Evolutionary conservation across 2,888 invertebrate genomes (phyloP).

Genomic region (Crematogaster levior): DNA sequence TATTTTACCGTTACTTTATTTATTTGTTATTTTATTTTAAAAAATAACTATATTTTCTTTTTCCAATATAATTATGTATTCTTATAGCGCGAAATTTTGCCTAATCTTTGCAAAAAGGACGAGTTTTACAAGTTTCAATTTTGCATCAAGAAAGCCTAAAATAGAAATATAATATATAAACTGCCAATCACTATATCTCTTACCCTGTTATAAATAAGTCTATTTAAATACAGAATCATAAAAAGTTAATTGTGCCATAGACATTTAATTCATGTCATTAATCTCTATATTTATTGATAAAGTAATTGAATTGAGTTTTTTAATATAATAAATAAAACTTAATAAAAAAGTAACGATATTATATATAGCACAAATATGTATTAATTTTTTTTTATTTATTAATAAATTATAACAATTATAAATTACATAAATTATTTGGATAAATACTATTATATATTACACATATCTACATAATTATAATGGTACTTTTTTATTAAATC

Average conservation of each 20-base stretch:
- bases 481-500: not conserved
- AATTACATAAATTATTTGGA: not conserved
- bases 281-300: not conserved
- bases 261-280: not conserved
- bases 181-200: too few relatives aligned
- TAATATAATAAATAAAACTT: not conserved
- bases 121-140: too few relatives aligned
- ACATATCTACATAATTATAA: not conserved
- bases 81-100: too few relatives aligned
- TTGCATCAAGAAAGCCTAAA: too few relatives aligned
- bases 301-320: not conserved
- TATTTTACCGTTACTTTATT: too few relatives aligned
- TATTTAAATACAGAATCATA: not conserved
- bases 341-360: not conserved
- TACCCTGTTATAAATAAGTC: too few relatives aligned
- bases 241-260: not conserved
- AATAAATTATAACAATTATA: not conserved
- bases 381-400: too few relatives aligned
- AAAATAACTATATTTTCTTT: too few relatives aligned
- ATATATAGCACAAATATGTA: not conserved
- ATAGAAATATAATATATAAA: too few relatives aligned
- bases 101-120: too few relatives aligned
- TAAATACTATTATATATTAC: not conserved
- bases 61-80: too few relatives aligned
- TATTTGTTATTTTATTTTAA: too few relatives aligned